These are phyloP conservation scores for Catocala sponsa DNA, from an alignment of 2,888 invertebrate genomes.

Conservation along the genomic window DNA sequence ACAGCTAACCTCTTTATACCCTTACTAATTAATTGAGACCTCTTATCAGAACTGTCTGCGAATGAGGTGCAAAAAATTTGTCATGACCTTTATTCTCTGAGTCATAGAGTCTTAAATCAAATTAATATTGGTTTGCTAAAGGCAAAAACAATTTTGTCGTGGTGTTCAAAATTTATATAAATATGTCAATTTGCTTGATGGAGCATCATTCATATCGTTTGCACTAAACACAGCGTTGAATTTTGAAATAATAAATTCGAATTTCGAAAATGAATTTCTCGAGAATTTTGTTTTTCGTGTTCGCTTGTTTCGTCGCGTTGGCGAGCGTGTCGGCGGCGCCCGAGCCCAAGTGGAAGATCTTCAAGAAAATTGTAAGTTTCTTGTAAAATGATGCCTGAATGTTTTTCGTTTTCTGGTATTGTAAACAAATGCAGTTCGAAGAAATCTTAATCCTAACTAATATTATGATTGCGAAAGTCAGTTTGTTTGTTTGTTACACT, in stretches of 20 bases:
- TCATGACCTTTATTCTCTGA: neutral
- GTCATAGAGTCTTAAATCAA: neutral
- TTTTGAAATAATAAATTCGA: slow-evolving; percentile 2
- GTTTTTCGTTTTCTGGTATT: too few relatives aligned
- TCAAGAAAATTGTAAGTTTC: slow-evolving; percentile 59
- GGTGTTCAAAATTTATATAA: slow-evolving; percentile 5
- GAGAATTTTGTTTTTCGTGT: slow-evolving; percentile 45
- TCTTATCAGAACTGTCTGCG: slow-evolving; percentile 25
- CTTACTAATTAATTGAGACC: slow-evolving; percentile 20
- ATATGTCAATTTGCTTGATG: neutral
- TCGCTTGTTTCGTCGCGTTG: slow-evolving; percentile 49
- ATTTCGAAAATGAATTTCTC: slow-evolving; percentile 61
- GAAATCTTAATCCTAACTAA: too few relatives aligned
- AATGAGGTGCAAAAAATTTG: neutral
- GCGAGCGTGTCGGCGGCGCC: slow-evolving; percentile 55
- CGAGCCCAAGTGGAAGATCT: slow-evolving; percentile 61
- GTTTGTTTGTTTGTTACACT: too few relatives aligned
- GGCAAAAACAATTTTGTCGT: neutral
- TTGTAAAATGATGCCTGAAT: too few relatives aligned
- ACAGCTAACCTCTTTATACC: slow-evolving; percentile 30
- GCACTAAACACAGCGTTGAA: neutral
- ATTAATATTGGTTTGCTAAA: neutral
- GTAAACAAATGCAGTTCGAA: too few relatives aligned
- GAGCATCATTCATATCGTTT: slow-evolving; percentile 30
- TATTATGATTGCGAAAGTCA: too few relatives aligned